phyloP scores from a whole-genome alignment of 1,140 invertebrate genomes.

The Leucophenga varia region DNA sequence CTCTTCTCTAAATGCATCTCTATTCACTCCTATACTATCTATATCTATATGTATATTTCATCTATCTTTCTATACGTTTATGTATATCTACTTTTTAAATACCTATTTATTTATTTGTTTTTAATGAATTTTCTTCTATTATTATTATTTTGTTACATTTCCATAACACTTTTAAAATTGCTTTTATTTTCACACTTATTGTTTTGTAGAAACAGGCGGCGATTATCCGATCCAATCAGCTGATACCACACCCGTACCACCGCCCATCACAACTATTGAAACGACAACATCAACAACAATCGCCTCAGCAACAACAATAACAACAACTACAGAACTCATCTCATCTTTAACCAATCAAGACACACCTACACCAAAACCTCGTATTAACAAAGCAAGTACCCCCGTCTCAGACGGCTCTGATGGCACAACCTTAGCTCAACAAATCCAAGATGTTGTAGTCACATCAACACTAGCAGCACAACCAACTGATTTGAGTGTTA shows the following conservation, averaged over 20 bases:
- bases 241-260: slow-evolving; percentile 52
- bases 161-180: slow-evolving; percentile 53
- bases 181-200: slow-evolving; percentile 54
- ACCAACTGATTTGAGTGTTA: slow-evolving; percentile 24
- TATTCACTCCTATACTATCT: slow-evolving; percentile 8
- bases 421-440: slow-evolving; percentile 23
- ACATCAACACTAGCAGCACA: slow-evolving; percentile 14
- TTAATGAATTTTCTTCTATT: slow-evolving; percentile 8
- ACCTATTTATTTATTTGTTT: slow-evolving; percentile 8
- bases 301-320: slow-evolving; percentile 22
- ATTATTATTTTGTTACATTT: slow-evolving; percentile 39
- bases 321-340: slow-evolving; percentile 30
- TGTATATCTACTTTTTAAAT: slow-evolving; percentile 6
- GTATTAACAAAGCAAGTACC: slow-evolving; percentile 42
- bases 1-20: too few species aligned
- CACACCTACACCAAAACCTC: slow-evolving; percentile 51
- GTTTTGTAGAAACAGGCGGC: slow-evolving; percentile 56
- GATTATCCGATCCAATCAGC: slow-evolving; percentile 42
- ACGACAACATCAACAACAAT: slow-evolving; percentile 16
- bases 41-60: slow-evolving; percentile 23
- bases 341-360: slow-evolving; percentile 30
- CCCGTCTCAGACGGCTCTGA: slow-evolving; percentile 35
- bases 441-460: too few species aligned
- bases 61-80: slow-evolving; percentile 8
- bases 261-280: slow-evolving; percentile 16